These are phyloP conservation scores for Lepus oiostolus DNA, from an alignment of 2,797 vertebrate species.

Conservation along the genomic window DNA sequence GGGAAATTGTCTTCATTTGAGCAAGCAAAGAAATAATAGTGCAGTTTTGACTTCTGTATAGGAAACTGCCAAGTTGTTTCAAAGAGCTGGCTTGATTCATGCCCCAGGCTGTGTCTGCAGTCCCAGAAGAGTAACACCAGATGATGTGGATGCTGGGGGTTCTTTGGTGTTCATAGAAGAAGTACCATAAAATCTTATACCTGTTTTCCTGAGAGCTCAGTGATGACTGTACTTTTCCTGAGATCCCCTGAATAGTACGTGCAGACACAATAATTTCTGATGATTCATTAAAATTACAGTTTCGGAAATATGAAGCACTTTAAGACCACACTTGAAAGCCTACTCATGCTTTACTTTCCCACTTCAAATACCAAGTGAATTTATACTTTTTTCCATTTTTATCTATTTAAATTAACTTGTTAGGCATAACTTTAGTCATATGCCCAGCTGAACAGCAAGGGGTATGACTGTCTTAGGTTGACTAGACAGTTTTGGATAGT, in stretches of 20 bases:
- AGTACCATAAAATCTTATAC: background rate
- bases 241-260: slow-evolving; percentile 64
- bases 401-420: slow-evolving; percentile 59
- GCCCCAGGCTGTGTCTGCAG: background rate
- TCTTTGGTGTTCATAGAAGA: background rate
- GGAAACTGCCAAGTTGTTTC: slow-evolving; percentile 21
- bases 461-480: slow-evolving; percentile 43
- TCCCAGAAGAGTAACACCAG: background rate
- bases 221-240: slow-evolving; percentile 72
- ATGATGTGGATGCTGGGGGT: background rate
- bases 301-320: slow-evolving; percentile 71
- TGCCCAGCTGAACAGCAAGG: background rate
- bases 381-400: slow-evolving; percentile 74
- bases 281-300: slow-evolving; percentile 84
- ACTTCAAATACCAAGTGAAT: slow-evolving; percentile 77
- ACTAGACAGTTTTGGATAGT: background rate
- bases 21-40: background rate
- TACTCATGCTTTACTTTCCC: slow-evolving; percentile 80
- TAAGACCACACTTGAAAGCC: slow-evolving; percentile 75
- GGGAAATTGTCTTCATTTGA: slow-evolving; percentile 43
- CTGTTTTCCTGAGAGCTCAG: slow-evolving; percentile 39
- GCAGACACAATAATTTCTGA: slow-evolving; percentile 78
- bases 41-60: background rate
- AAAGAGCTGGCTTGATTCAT: background rate
- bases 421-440: slow-evolving; percentile 77